Base-by-base conservation (phyloP, 1,140 invertebrate genomes). In the Atta colombica region DNA sequence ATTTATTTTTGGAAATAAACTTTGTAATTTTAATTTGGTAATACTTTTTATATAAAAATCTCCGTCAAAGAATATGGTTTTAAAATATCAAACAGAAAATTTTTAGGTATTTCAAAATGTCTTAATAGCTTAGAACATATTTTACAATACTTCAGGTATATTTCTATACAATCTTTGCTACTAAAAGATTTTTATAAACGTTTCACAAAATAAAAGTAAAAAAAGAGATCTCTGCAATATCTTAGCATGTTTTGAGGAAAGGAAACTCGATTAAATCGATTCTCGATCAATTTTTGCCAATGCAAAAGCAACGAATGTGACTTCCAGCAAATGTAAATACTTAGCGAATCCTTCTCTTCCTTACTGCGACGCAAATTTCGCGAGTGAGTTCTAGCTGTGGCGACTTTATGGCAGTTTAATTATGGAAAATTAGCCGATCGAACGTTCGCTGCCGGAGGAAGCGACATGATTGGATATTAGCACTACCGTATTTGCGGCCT, bases 341-440 rank as follows among this genome's bases (percentile, higher is more conserved):
- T 63, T 61, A 49, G 39, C 21, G n/a, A 86, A 65, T 25, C 39
- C 25, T 77, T 71, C 31, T 51, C 53, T 78, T 77, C 68, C 8
- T 39, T 28, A 49, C n/a, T 7, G 55, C n/a, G 66, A 53, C 45
- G 18, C 31, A 51, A 16, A 61, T 55, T 28, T 28, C 53, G 51
- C 21, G 49, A 49, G 18, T 2, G 31, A 25, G 68, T 63, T 12
- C 55, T 49, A 71, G 8, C 69, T 45, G 84, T 77, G 88, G 65
- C 71, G 89, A 93, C 89, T 90, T 93, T 90, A 91, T 90, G 88
- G 82, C 86, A 86, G 88, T 91, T 91, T 92, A 93, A 94, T 94
- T 91, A 91, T 88, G 85, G 89, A 89, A 93, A 93, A 93, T 91
- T 89, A 92, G 86, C 91, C 88, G 91, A 92, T 92, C 90, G 91